Conservation (phyloP, 2,797 vertebrate species). For the Natrix natrix region DNA sequence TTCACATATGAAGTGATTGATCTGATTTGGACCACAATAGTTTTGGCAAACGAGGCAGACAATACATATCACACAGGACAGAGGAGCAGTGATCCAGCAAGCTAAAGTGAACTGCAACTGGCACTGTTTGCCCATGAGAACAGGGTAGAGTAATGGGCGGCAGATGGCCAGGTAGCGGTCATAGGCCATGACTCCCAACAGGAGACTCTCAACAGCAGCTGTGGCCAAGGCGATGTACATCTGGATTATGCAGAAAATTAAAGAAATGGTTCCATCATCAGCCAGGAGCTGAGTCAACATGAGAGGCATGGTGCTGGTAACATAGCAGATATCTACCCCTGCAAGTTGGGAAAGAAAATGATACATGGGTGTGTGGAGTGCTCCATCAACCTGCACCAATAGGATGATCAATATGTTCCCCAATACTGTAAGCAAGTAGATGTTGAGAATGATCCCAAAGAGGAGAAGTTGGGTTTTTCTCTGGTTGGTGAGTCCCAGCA, state of each 20-base stretch:
- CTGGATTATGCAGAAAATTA: slow-evolving; percentile 26
- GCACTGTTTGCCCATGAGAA: not conserved
- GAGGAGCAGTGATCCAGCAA: not conserved
- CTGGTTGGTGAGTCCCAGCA: not conserved
- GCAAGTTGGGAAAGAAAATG: not conserved
- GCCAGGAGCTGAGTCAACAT: slow-evolving; percentile 28
- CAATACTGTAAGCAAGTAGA: not conserved
- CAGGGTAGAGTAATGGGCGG: not conserved
- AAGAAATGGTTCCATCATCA: slow-evolving; percentile 11
- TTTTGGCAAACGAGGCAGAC: not conserved
- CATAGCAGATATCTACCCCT: not conserved
- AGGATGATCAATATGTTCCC: not conserved
- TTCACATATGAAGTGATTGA: not conserved
- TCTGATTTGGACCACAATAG: not conserved
- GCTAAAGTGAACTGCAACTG: not conserved
- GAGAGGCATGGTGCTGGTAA: slow-evolving; percentile 24
- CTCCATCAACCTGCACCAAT: not conserved
- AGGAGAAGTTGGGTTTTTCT: not conserved
- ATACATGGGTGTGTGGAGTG: not conserved
- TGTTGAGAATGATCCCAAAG: not conserved
- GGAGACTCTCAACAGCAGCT: slow-evolving; percentile 26
- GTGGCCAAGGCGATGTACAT: slow-evolving; percentile 29
- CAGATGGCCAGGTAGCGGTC: slow-evolving; percentile 22
- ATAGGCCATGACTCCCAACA: slow-evolving; percentile 23
- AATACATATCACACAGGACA: not conserved